Evolutionary conservation across 1,140 invertebrate species (phyloP), one percentile per base, ranked within the genome.

Genomic region (Orius insidiosus): DNA sequence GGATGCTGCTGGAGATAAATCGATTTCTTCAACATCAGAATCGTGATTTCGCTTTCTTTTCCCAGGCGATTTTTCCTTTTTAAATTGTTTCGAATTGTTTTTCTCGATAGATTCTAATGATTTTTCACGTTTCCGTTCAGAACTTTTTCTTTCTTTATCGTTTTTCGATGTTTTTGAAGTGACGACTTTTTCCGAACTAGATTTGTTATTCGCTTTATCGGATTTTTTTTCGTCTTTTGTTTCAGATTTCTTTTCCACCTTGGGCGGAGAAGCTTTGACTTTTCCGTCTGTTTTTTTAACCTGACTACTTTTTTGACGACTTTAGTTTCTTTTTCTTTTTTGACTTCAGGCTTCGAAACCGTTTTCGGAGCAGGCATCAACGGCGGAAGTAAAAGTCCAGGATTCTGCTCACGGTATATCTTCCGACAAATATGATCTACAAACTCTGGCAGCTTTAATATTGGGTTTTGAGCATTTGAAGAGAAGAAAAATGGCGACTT

Each of bases 401-500:
- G 47, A 33, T 45, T 73, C 56, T 71, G 65, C 54, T 81, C 72
- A 60, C 81, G 83, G 16, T 74, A 72, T 42, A 87, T 70, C 60
- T 82, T 84, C 46, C 75, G 75, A 9, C 92, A 76, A 75, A 94
- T 89, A 18, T 73, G 71, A 54, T 90, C 85, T 34, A 95, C 68
- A 60, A 90, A 94, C 47, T 85, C 79, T 0, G 83, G 75, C 35
- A 92, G 64, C 49, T 79, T 78, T 52, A 80, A 81, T 36, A 84
- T 82, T 9, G 84, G 79, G 56, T 75, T 76, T 59, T 83, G 85
- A 44, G 73, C 79, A 53, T 82, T 82, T 2, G 31, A 18, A 13
- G 84, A 80, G 60, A 95, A 95, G 63, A 97, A 96, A 59, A 93
- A 82, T 0, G 86, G 85, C 55, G 84, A 88, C 48, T 86, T 74